phyloP scores from a whole-genome alignment of 2,797 vertebrate genomes.

The Hephaestus fuliginosus region DNA sequence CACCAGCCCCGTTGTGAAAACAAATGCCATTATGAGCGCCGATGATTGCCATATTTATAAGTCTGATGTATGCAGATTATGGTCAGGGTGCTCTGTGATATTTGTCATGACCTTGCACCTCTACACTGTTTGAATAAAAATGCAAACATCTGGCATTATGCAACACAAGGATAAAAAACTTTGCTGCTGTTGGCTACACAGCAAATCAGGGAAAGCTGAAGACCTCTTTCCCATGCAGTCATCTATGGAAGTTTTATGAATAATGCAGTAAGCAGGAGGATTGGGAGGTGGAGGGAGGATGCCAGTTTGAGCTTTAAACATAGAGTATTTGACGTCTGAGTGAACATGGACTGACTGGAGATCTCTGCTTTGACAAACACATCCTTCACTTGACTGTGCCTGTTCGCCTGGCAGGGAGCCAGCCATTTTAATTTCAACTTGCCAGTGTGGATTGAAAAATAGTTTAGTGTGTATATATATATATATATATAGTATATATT shows the following conservation, averaged over 20 bases:
- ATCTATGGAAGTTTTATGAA: slow-evolving; percentile 57
- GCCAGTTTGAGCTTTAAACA: slow-evolving; percentile 70
- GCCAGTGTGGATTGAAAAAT: slow-evolving; percentile 15
- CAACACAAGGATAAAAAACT: slow-evolving; percentile 37
- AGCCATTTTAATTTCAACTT: slow-evolving; percentile 46
- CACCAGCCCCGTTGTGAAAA: slow-evolving; percentile 27
- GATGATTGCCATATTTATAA: slow-evolving; percentile 32
- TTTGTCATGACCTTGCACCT: slow-evolving; percentile 47
- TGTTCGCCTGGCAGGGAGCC: slow-evolving; percentile 33
- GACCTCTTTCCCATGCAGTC: slow-evolving; percentile 38
- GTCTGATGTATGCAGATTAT: slow-evolving; percentile 43
- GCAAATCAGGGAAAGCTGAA: slow-evolving; percentile 44
- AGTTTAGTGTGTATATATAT: background rate
- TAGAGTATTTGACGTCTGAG: slow-evolving; percentile 67
- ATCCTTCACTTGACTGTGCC: slow-evolving; percentile 44
- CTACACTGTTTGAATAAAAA: slow-evolving; percentile 49
- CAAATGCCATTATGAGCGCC: slow-evolving; percentile 17
- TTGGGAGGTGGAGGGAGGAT: slow-evolving; percentile 35
- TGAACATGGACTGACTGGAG: slow-evolving; percentile 71
- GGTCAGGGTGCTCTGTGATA: slow-evolving; percentile 17
- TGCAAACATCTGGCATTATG: slow-evolving; percentile 33
- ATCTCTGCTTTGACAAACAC: slow-evolving; percentile 66
- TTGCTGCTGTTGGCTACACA: slow-evolving; percentile 36
- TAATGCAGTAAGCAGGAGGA: slow-evolving; percentile 56
- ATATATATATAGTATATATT: slow-evolving; percentile 3